phyloP scores from a whole-genome alignment of 2,113 vertebrate species.

The Upupa epops region DNA sequence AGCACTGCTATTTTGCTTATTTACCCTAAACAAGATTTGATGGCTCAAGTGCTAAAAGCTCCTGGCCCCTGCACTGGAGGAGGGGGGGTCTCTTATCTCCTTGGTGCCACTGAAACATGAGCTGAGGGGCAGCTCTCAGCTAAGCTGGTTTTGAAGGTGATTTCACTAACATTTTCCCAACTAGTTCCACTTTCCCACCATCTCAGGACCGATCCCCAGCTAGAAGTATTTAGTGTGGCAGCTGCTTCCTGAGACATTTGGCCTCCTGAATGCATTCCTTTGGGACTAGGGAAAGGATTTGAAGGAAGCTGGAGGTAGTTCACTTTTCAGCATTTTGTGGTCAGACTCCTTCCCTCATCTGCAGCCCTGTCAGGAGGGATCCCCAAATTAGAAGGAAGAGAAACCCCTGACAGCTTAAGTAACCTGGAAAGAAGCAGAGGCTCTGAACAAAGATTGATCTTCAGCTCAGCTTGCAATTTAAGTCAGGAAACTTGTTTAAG shows the following conservation, averaged over 20 bases:
- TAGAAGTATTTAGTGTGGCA: conserved; percentile 35
- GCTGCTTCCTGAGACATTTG: conserved; percentile 62
- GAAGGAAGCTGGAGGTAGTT: conserved; percentile 1
- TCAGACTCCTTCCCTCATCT: neutral
- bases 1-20: neutral
- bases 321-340: conserved; percentile 1
- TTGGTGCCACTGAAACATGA: neutral
- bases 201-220: neutral
- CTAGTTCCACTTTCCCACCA: neutral
- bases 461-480: neutral
- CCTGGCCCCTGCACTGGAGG: neutral
- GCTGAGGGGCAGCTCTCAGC: conserved; percentile 7
- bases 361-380: neutral
- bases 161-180: conserved; percentile 35
- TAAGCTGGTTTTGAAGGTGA: neutral
- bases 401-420: neutral
- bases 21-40: neutral
- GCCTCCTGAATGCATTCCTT: conserved; percentile 34
- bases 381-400: neutral
- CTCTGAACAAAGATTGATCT: neutral
- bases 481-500: neutral
- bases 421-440: neutral
- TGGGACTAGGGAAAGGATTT: conserved; percentile 10
- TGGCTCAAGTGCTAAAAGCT: neutral
- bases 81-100: neutral